phyloP scores from a whole-genome alignment of 1,140 invertebrate species.

The Drosophila asahinai region DNA sequence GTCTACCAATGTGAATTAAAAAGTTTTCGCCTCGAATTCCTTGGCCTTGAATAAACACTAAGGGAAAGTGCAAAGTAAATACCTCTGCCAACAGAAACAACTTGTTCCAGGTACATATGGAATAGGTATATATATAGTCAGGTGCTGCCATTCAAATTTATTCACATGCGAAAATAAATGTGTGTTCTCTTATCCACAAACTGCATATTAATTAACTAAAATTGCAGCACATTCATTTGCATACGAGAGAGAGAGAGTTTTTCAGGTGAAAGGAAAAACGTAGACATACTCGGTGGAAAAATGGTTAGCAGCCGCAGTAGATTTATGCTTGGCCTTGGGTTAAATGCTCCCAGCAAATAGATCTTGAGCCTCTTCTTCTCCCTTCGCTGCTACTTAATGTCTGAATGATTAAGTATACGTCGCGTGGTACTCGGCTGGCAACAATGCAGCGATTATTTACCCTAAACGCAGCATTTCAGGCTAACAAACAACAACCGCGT shows the following conservation, averaged over 20 bases:
- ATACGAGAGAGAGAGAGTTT: not conserved
- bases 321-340: constrained; percentile 48
- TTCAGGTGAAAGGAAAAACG: constrained; percentile 1
- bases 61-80: constrained; percentile 6
- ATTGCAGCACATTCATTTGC: constrained; percentile 26
- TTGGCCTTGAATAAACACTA: constrained; percentile 25
- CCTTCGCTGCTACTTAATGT: constrained; percentile 66
- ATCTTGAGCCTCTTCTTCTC: constrained; percentile 31
- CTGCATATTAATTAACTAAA: constrained; percentile 51
- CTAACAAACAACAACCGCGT: constrained; percentile 37
- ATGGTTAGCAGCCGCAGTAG: not conserved
- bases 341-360: constrained; percentile 51
- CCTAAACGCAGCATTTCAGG: constrained; percentile 56
- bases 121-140: not conserved
- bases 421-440: constrained; percentile 49
- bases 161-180: constrained; percentile 32
- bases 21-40: constrained; percentile 8
- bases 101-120: not conserved
- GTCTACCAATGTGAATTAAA: constrained; percentile 12
- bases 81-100: not conserved
- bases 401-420: constrained; percentile 73
- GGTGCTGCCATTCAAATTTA: constrained; percentile 27
- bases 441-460: constrained; percentile 66
- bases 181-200: constrained; percentile 38
- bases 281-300: not conserved